Conservation (phyloP, 2,888 invertebrate species). For the Chrysolina oricalcia region DNA sequence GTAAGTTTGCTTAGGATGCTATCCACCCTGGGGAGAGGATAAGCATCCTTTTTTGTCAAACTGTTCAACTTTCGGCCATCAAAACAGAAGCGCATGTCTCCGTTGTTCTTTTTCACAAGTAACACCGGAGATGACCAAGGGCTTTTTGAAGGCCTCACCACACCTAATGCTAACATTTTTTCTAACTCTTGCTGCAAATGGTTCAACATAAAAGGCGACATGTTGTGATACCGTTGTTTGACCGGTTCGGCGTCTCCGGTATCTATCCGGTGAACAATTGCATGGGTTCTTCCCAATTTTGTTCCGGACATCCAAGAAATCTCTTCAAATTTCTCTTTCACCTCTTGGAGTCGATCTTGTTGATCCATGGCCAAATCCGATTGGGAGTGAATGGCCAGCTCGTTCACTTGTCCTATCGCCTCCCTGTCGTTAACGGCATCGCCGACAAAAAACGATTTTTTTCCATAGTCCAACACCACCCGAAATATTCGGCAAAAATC, state of each 20-base stretch:
- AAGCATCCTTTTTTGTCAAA: slow-evolving; percentile 47
- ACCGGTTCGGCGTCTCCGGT: background rate
- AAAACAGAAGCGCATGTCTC: slow-evolving; percentile 54
- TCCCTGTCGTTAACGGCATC: no score
- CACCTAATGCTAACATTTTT: slow-evolving; percentile 53
- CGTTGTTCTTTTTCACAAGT: slow-evolving; percentile 63
- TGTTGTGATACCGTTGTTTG: slow-evolving; percentile 23
- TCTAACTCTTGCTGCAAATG: slow-evolving; percentile 44
- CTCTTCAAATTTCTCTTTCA: background rate
- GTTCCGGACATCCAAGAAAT: background rate
- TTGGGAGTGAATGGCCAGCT: background rate
- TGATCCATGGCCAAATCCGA: background rate
- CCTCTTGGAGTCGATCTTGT: background rate
- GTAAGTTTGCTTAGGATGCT: background rate
- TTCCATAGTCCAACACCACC: background rate
- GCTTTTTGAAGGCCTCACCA: slow-evolving; percentile 53
- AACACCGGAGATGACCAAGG: slow-evolving; percentile 60
- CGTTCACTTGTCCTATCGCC: background rate
- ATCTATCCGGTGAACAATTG: background rate
- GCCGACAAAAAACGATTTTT: background rate
- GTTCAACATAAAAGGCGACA: background rate
- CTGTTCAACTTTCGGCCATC: slow-evolving; percentile 54
- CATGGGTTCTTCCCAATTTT: background rate
- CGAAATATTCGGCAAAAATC: background rate
- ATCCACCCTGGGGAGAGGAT: slow-evolving; percentile 6